Evolutionary conservation across 2,113 vertebrate genomes (phyloP), one percentile per base, ranked within the genome.

Genomic region (Chascanopsetta lugubris): DNA sequence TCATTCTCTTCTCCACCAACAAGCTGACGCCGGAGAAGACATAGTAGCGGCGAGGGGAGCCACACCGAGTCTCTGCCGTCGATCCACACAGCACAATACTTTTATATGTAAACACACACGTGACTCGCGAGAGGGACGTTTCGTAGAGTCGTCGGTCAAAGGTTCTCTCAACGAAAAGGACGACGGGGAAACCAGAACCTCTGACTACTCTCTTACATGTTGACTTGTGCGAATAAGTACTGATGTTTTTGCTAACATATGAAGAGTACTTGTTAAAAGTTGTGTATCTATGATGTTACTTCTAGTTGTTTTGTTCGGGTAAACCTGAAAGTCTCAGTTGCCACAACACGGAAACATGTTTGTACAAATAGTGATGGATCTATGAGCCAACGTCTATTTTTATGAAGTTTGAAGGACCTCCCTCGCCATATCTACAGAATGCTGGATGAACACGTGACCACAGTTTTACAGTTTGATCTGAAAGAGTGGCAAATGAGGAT

Each of bases 1-100:
- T 78, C 63, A 77, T 89, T 65, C 84, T 86, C 54, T 85, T 88
- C 64, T 82, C 80, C 68, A 85, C 84, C 48, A 87, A 87, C 80
- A 88, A 87, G 62, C 70, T 88, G 8, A 87, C 71, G 10, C 75
- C 84, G 20, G 83, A 91, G 67, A 91, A 87, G 46, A 89, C 85
- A 89, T 87, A 85, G 78, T 67, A 64, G 34, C 60, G 61, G 34
- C 60, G 61, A 72, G 34, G 46, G 32, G 58, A 69, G 4, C 24
- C 34, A 46, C 13, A 11, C 0, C n/a, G 2, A 26, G n/a, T 46
- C n/a, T 38, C 49, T 48, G 58, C 54, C 58, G 55, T 38, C 24
- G 15, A 61, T 54, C 49, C 56, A 66, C 55, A 11, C 3, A 65
- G 62, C 58, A 85, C 59, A 61, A 25, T 45, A 32, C 22, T 61